These are phyloP conservation scores for Esox masquinongy DNA, from an alignment of 2,797 vertebrate species.

Conservation along the genomic window DNA sequence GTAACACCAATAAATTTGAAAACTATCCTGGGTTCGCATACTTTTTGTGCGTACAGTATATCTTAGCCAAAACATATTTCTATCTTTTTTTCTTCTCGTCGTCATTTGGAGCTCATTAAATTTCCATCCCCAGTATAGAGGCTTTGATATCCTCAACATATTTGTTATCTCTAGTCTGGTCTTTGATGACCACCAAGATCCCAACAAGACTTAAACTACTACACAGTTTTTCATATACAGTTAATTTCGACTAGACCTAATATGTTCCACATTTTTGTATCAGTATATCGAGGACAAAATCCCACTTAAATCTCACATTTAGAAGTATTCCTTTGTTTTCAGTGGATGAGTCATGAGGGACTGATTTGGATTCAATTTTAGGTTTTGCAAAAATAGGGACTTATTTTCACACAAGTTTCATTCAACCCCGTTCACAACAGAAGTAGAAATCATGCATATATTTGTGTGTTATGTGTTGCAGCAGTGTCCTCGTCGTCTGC, in stretches of 20 bases:
- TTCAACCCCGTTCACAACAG: constrained; percentile 19
- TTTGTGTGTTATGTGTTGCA: constrained; percentile 19
- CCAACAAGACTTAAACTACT: background rate
- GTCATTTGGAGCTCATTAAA: background rate
- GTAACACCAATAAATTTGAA: background rate
- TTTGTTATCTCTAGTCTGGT: background rate
- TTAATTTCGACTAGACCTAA: constrained; percentile 9
- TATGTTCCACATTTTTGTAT: background rate
- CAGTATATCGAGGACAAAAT: background rate
- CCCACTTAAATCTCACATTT: background rate
- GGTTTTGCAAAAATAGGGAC: constrained; percentile 30
- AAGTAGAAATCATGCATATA: background rate
- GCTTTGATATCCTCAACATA: background rate
- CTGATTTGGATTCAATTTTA: constrained; percentile 11
- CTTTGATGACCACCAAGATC: constrained; percentile 19
- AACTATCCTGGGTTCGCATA: background rate
- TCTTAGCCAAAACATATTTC: no score
- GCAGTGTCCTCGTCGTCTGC: constrained; percentile 38
- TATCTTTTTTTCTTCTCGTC: background rate
- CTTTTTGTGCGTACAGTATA: no score
- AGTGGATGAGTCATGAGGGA: constrained; percentile 5
- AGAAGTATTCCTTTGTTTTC: constrained; percentile 15
- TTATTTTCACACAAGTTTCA: background rate
- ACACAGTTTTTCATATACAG: background rate
- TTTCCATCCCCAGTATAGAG: background rate